Evolutionary conservation across 2,113 vertebrate genomes (phyloP).

Genomic region (rabbit (Oryctolagus cuniculus)): DNA sequence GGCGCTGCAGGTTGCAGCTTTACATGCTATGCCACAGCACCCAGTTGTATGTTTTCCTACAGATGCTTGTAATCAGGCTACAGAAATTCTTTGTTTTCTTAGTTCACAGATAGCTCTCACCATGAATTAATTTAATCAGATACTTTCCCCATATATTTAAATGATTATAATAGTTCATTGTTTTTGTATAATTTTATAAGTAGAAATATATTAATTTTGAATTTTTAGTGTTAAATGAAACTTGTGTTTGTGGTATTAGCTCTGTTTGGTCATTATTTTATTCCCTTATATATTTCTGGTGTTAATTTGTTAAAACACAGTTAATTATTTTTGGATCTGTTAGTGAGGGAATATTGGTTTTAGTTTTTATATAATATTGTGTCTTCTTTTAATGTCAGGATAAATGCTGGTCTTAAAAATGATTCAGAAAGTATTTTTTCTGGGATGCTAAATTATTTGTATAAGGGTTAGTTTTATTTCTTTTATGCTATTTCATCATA

Average conservation of each 20-base stretch:
- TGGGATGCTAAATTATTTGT: background rate
- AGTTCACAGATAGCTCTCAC: background rate
- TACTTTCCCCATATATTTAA: background rate
- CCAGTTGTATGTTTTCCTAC: conserved; percentile 20
- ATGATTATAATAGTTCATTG: background rate
- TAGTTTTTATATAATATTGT: conserved; percentile 6
- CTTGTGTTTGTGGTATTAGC: too few species aligned
- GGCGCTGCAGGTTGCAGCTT: too few species aligned
- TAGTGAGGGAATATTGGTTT: conserved; percentile 9
- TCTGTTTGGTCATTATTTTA: too few species aligned
- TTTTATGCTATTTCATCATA: background rate
- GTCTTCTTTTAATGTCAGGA: background rate
- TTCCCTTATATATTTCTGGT: background rate
- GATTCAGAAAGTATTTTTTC: background rate
- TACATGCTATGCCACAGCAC: too few species aligned
- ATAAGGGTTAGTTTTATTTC: background rate
- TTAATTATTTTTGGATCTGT: conserved; percentile 6
- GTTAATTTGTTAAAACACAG: background rate
- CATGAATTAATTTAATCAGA: background rate
- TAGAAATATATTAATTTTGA: too few species aligned
- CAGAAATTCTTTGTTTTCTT: conserved; percentile 11
- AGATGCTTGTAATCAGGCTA: background rate
- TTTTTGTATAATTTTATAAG: background rate
- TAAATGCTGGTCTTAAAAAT: background rate
- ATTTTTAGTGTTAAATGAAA: too few species aligned